These are phyloP conservation scores for Atethmia centrago DNA, from an alignment of 2,888 invertebrate genomes.

Conservation along the genomic window DNA sequence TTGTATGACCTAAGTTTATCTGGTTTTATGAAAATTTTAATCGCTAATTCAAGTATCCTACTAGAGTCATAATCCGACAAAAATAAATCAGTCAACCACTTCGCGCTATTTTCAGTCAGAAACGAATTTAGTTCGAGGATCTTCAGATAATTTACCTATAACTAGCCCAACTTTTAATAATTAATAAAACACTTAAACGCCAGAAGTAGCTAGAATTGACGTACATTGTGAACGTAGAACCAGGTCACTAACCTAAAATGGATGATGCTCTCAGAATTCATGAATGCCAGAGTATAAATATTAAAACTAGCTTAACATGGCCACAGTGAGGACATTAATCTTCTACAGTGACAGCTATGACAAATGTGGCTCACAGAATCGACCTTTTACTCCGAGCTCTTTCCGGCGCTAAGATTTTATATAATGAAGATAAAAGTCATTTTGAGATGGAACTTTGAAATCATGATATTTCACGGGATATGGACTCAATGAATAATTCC, in stretches of 20 bases:
- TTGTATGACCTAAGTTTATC: neutral
- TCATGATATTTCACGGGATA: constrained; percentile 11
- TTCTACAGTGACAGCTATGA: constrained; percentile 60
- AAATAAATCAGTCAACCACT: neutral
- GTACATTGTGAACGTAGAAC: constrained; percentile 32
- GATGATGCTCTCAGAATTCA: constrained; percentile 57
- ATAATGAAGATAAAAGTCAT: constrained; percentile 59
- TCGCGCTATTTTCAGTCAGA: neutral
- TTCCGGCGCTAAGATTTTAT: constrained; percentile 47
- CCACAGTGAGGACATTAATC: constrained; percentile 57
- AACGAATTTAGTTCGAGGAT: neutral
- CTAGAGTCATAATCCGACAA: no score
- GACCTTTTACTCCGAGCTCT: constrained; percentile 44
- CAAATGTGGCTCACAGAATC: constrained; percentile 62
- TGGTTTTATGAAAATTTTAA: neutral
- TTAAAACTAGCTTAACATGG: constrained; percentile 59
- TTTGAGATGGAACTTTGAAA: constrained; percentile 30
- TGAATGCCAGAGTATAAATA: constrained; percentile 62
- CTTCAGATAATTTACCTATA: neutral
- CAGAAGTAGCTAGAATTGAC: neutral
- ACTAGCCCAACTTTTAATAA: neutral
- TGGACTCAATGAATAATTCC: no score
- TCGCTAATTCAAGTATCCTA: neutral
- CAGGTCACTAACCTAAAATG: constrained; percentile 52
- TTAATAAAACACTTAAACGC: constrained; percentile 28